A percentile compares a stretch with the other conserved stretches of the same genome.
Evolutionary conservation across 1,140 invertebrate genomes (phyloP).

Genomic region (Anastatus disparis): DNA sequence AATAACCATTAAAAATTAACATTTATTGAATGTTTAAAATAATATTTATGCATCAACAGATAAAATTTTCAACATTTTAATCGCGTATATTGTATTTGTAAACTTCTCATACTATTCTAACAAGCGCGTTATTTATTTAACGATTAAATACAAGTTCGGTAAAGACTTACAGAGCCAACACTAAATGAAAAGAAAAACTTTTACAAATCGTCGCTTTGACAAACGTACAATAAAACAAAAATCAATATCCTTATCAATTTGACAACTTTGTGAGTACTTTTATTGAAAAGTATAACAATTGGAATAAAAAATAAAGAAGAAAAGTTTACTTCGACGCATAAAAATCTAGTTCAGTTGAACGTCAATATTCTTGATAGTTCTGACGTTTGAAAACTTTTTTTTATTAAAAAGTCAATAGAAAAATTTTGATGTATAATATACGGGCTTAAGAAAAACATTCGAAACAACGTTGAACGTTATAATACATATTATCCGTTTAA

Average conservation of each 20-base stretch:
- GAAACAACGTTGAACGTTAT: conserved; percentile 4
- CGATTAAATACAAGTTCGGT: no score
- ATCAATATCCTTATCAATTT: not conserved
- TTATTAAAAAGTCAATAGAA: conserved; percentile 13
- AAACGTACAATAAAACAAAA: conserved; percentile 17
- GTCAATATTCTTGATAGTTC: conserved; percentile 23
- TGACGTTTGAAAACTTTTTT: conserved; percentile 11
- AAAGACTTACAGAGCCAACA: no score
- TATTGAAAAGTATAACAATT: not conserved
- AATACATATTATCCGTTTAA: conserved; percentile 14
- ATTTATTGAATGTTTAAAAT: no score
- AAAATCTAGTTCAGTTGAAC: conserved; percentile 17
- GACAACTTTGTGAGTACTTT: not conserved
- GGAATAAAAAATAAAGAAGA: no score
- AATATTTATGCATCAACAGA: no score
- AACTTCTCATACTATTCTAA: no score
- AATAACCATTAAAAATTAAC: no score
- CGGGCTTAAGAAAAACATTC: no score
- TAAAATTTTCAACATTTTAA: no score
- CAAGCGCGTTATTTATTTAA: no score
- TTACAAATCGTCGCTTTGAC: not conserved
- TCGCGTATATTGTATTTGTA: no score
- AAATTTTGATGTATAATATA: conserved; percentile 1
- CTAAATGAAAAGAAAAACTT: not conserved
- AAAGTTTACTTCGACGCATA: not conserved